Base-by-base conservation (phyloP, 2,113 vertebrate genomes). In the Aspidoscelis tigris region DNA sequence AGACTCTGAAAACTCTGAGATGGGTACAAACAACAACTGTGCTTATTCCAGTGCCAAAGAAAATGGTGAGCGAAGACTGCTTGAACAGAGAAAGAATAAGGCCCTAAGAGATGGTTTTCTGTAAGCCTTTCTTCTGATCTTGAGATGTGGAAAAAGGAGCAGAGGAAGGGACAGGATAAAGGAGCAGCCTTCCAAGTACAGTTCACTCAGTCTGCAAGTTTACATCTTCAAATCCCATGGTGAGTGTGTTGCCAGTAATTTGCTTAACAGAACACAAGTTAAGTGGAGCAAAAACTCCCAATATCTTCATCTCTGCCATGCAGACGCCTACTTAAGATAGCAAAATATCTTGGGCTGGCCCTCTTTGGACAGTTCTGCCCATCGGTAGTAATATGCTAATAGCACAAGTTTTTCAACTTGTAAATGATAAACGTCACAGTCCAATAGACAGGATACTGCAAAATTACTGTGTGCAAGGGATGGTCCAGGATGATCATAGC, bases 1-100 rank as follows among this genome's bases (percentile, higher is more conserved):
- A 11, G 12, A 78, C 79, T 85, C 81, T 72, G 78, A 65, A 26
- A 74, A 50, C 66, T 87, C 70, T 72, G 72, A 87, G 79, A 33
- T 33, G 41, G 85, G 3, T 78, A 82, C 81, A 87, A 88, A 84
- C 73, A 68, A 61, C 85, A 72, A 70, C 82, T 14, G 77, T 84
- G 22, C 71, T 76, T 33, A 69, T 33, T 8, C n/a, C 26, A 33
- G 26, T 69, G 68, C 68, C 68, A 69, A 55, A 33, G 11, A n/a
- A 24, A 68, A 41, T 21, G 71, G 41, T 61, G 71, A 39, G 71
- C 39, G 33, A 33, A 33, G 18, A n/a, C n/a, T 22, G 18, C 68
- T 69, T 14, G 58, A 61, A 18, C 18, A 61, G 58, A 61, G 18
- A 61, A 61, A 61, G 58, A 18, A 61, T 61, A 61, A 61, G 58